Evolutionary conservation across 35 echinoderm and acorn worm species (phyloP).

Genomic region (Patiria miniata): DNA sequence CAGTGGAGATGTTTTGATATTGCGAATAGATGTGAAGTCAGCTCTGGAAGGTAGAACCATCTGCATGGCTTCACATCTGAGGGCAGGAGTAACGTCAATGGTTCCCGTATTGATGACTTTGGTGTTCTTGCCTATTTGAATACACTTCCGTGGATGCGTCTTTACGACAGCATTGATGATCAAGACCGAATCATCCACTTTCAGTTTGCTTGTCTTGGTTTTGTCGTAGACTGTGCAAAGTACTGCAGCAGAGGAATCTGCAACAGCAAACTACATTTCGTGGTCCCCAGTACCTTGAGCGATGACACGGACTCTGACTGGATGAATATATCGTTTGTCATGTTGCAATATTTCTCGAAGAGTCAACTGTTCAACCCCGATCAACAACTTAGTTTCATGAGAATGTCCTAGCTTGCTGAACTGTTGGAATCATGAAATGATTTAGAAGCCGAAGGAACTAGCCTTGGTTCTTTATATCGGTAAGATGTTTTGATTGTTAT

Average conservation of each 20-base stretch:
- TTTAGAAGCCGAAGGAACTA: too few relatives aligned
- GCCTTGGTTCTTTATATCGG: too few relatives aligned
- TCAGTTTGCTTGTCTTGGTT: not conserved
- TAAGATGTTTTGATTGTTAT: too few relatives aligned
- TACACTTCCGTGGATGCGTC: not conserved
- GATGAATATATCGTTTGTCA: too few relatives aligned
- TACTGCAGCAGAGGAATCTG: not conserved
- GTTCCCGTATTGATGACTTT: not conserved
- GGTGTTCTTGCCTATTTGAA: not conserved
- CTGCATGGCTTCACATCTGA: not conserved
- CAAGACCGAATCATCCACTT: not conserved
- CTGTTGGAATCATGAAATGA: too few relatives aligned
- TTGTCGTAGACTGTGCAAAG: not conserved
- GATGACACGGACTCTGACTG: too few relatives aligned
- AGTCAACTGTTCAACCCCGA: too few relatives aligned
- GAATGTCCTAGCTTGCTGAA: too few relatives aligned
- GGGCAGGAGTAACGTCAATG: not conserved
- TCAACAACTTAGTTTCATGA: too few relatives aligned
- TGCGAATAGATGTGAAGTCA: not conserved
- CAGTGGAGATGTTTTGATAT: not conserved
- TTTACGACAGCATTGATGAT: not conserved
- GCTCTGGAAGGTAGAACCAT: not conserved
- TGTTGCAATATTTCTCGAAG: too few relatives aligned
- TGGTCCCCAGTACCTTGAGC: not conserved
- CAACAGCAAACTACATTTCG: not conserved